Conservation (phyloP, 2,888 invertebrate species). For the Drosophila dives region DNA sequence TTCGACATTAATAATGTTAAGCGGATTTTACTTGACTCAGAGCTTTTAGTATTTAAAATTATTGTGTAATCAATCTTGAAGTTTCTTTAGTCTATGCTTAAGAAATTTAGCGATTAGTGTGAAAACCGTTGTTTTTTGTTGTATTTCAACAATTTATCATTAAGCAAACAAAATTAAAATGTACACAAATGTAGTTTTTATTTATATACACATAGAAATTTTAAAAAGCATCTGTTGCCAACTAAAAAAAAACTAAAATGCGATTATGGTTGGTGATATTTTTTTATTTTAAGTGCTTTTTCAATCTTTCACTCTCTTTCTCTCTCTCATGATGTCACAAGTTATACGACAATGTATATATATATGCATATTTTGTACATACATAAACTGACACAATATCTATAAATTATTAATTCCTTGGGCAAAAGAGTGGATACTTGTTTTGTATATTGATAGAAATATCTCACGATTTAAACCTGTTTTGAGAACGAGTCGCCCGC, state of each 20-base stretch:
- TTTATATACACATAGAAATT: not conserved
- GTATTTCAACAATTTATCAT: not conserved
- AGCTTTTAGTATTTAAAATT: not conserved
- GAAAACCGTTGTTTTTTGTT: not conserved
- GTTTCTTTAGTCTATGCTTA: not conserved
- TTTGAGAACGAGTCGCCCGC: conserved; percentile 31
- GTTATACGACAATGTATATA: conserved; percentile 1
- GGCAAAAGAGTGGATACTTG: not conserved
- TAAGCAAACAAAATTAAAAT: not conserved
- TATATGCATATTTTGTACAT: conserved; percentile 1
- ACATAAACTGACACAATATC: conserved; percentile 27
- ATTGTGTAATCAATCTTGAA: not conserved
- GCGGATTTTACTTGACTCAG: not conserved
- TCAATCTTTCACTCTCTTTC: not conserved
- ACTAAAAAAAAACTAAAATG: not conserved
- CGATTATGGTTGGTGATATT: not conserved
- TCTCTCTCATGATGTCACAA: conserved; percentile 25
- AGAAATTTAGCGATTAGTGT: not conserved
- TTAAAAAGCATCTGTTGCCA: not conserved
- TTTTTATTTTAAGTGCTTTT: not conserved
- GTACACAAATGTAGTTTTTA: not conserved
- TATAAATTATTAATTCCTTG: conserved; percentile 8
- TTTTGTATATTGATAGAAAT: not conserved
- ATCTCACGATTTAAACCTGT: conserved; percentile 30
- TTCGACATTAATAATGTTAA: too few species aligned